Evolutionary conservation across 2,888 invertebrate genomes (phyloP).

Genomic region (Zelleria hepariella): DNA sequence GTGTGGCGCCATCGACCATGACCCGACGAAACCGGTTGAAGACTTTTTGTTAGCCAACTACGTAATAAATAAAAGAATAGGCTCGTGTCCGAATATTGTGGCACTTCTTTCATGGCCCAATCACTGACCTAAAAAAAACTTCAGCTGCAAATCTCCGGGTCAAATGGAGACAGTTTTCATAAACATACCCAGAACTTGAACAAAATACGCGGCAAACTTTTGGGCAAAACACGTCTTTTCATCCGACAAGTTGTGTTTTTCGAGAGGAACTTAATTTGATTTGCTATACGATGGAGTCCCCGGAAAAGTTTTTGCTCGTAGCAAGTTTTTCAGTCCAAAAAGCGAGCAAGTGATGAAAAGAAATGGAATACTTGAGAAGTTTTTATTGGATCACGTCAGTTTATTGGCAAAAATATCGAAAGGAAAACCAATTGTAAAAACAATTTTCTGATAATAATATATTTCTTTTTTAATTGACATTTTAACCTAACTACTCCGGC

Average conservation of each 20-base stretch:
- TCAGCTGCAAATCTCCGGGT: neutral
- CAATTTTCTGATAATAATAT: too few relatives aligned
- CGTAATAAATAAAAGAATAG: neutral
- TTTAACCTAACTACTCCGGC: neutral
- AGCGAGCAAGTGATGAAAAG: neutral
- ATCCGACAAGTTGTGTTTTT: neutral
- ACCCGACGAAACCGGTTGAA: neutral
- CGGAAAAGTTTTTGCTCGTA: neutral
- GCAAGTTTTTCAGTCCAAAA: neutral
- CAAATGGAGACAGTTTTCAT: neutral
- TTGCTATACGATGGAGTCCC: neutral
- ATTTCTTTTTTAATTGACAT: too few relatives aligned
- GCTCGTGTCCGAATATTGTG: neutral
- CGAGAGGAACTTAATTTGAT: neutral
- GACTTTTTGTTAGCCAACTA: neutral
- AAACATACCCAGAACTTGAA: neutral
- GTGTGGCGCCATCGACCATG: neutral
- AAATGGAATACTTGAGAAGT: slow-evolving; percentile 26
- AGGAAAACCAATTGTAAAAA: neutral
- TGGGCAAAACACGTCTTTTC: neutral
- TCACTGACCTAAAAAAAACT: neutral
- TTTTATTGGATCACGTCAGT: slow-evolving; percentile 26
- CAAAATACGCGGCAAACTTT: neutral
- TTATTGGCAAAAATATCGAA: slow-evolving; percentile 10
- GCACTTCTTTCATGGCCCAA: neutral